Evolutionary conservation across 2,113 vertebrate species (phyloP).

Genomic region (Eclectus roratus): DNA sequence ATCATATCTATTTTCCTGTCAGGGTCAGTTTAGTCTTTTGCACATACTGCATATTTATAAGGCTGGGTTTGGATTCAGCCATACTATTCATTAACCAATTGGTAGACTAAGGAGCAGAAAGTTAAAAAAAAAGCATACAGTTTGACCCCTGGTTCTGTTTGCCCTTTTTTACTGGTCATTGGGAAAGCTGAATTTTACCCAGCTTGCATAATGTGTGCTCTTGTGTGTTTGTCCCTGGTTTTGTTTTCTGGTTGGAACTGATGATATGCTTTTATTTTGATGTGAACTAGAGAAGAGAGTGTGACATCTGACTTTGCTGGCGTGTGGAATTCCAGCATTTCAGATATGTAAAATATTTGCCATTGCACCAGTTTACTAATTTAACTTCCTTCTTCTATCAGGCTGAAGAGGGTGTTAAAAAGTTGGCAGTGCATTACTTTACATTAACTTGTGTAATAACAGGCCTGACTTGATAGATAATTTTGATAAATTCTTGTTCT

Average conservation of each 20-base stretch:
- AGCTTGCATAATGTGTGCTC: not conserved
- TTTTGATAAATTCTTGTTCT: constrained; percentile 17
- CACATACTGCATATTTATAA: not conserved
- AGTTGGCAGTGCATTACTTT: not conserved
- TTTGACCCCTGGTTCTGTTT: not conserved
- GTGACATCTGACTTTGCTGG: not conserved
- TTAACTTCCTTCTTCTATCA: not conserved
- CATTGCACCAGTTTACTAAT: not conserved
- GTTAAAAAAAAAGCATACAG: not conserved
- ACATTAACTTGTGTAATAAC: not conserved
- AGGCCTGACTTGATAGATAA: not conserved
- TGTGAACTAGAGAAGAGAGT: not conserved
- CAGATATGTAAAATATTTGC: not conserved
- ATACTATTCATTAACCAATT: not conserved
- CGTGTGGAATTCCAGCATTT: not conserved
- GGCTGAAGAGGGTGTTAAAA: not conserved
- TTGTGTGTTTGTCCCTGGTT: not conserved
- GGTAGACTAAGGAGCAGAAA: not conserved
- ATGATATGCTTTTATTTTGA: not conserved
- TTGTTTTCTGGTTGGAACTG: not conserved
- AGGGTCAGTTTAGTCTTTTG: not conserved
- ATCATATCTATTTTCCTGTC: not conserved
- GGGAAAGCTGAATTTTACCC: not conserved
- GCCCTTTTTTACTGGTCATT: not conserved
- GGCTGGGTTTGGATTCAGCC: not conserved